Evolutionary conservation across 1,140 invertebrate genomes (phyloP), one percentile per base, ranked within the genome.

Genomic region (Drosophila arizonae): DNA sequence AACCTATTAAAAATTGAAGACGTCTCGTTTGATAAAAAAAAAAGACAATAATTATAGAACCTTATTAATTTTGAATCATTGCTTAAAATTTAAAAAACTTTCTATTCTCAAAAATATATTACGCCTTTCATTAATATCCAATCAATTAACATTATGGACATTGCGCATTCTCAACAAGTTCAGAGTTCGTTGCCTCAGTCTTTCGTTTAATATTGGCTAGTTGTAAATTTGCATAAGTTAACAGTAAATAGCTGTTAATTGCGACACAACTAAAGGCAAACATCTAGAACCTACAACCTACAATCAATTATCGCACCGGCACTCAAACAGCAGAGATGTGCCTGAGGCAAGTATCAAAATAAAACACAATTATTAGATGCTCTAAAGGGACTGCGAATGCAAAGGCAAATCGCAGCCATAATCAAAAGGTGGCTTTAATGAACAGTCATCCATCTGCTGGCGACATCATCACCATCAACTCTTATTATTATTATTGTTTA

Each of bases 171-270:
- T 56, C 58, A 79, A 58, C 45, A 55, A 63, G 72, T 77, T 41
- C 58, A 88, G 68, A 88, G 84, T 87, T 87, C 76, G 79, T 73
- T 48, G 73, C 28, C 63, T 64, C 17, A 82, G 82, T 86, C 82
- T 87, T 87, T 87, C 62, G 82, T 73, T 69, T 64, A 45, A 58
- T 33, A 67, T 61, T 48, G 56, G 6, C 52, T 51, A 65, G 51
- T 15, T 36, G 28, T 13, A 51, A 56, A 57, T 58, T 61, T 56
- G 24, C 65, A 81, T 75, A 66, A 75, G 75, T 68, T 62, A 65
- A 46, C 50, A 6, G 36, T 48, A 46, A 61, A 58, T 64, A 76
- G 52, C 9, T 21, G 26, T 45, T 80, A 71, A 71, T 81, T 77
- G 63, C 55, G 46, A 43, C n/a, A 70, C 41, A 65, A 33, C 46